These are phyloP conservation scores for Plemyria rubiginata DNA, from an alignment of 2,888 invertebrate genomes.

Conservation along the genomic window DNA sequence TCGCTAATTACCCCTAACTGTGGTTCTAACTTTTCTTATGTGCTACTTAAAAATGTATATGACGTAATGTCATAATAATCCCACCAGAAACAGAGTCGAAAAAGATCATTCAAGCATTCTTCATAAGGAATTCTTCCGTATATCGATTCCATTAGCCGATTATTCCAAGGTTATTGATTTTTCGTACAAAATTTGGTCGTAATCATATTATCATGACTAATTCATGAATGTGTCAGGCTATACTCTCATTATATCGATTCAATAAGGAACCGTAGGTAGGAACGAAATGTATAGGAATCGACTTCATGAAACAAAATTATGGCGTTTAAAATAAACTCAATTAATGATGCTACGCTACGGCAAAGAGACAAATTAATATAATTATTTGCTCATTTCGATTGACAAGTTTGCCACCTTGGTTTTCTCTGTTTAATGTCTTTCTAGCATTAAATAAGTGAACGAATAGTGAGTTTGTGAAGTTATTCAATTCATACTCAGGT, in stretches of 20 bases:
- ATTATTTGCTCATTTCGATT: conserved; percentile 4
- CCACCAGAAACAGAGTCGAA: no score
- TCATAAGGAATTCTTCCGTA: no score
- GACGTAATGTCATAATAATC: no score
- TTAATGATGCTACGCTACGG: neutral
- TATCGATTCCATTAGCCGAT: no score
- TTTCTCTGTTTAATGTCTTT: neutral
- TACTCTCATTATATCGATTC: conserved; percentile 6
- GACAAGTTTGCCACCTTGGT: neutral
- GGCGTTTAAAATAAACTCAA: conserved; percentile 5
- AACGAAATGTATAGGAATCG: neutral
- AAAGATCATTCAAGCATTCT: no score
- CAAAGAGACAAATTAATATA: conserved; percentile 5
- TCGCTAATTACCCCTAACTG: no score
- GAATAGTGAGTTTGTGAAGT: no score
- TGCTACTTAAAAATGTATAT: no score
- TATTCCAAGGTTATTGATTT: neutral
- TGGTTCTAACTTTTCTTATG: no score
- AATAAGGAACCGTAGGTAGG: neutral
- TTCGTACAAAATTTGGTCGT: neutral
- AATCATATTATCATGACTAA: neutral
- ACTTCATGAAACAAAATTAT: neutral
- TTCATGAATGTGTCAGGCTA: conserved; percentile 1
- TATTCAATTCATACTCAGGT: no score
- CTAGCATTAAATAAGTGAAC: no score